A percentile compares a stretch with the other conserved stretches of the same genome.
Evolutionary conservation across 2,888 invertebrate genomes (phyloP).

Genomic region (Cancer borealis): DNA sequence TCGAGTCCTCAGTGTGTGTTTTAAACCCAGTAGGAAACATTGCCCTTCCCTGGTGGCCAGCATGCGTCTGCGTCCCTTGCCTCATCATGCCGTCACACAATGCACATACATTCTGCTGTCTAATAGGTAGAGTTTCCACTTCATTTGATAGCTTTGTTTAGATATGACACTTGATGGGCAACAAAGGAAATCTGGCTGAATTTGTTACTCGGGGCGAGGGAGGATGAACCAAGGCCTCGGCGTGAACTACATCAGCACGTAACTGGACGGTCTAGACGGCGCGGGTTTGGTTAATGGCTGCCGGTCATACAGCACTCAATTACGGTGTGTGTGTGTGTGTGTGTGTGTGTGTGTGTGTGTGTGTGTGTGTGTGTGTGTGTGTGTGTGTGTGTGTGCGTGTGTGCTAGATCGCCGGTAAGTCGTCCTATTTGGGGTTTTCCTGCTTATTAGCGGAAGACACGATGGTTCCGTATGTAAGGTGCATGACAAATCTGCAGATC

Average conservation of each 20-base stretch:
- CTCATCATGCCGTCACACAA: neutral
- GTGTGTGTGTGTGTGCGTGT: no score
- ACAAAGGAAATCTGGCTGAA: neutral
- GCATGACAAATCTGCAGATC: neutral
- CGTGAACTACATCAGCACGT: neutral
- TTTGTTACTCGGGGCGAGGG: neutral
- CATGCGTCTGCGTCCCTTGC: neutral
- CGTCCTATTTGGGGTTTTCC: neutral
- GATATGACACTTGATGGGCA: neutral
- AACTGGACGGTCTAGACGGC: neutral
- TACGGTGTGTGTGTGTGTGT: neutral
- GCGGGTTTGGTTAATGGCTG: neutral
- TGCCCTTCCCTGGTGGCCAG: neutral
- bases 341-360: no score
- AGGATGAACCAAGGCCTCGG: neutral
- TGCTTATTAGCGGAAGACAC: neutral
- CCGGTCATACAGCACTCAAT: neutral
- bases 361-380: neutral
- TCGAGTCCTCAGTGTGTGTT: neutral
- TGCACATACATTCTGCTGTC: neutral
- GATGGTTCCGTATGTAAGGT: neutral
- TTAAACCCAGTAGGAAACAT: neutral
- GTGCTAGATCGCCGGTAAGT: neutral
- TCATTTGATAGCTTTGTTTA: neutral
- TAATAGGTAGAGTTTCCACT: neutral